Evolutionary conservation across 2,113 vertebrate species (phyloP), one percentile per base, ranked within the genome.

Genomic region (Tonatia bakeri): DNA sequence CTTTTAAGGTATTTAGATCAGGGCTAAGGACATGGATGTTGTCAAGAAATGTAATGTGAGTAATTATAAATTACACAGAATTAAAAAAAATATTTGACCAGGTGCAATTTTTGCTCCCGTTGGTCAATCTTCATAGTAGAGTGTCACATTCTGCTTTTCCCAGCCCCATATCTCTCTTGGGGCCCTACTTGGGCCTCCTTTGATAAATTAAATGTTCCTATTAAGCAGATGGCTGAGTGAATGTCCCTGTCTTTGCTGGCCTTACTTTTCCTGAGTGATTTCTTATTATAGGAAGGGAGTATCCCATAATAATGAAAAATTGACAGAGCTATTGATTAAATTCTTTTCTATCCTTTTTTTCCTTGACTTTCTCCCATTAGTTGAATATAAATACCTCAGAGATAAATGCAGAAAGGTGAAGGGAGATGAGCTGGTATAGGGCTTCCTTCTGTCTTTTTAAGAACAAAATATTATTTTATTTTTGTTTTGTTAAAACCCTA

Each of bases 261-360:
- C 87, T 91, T 89, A 84, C 93, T 97, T 97, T 97, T 96, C 80
- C 85, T 97, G 97, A 98, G 87, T 97, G 97, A 97, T 97, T 98
- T 98, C 97, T 96, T 97, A 92, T 91, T 96, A 95, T 95, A 98
- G 96, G 96, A 97, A 98, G 97, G 94, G 96, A 97, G 92, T 95
- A 97, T 95, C 95, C 94, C 96, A 98, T 98, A 97, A 97, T 92
- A 97, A 97, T 98, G 96, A 98, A 97, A 96, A 97, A 97, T 97
- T 96, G 97, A 91, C 94, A 77, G 26, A 56, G 75, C 70, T 96
- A 97, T 98, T 97, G 97, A 98, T 98, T 97, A 93, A 96, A 97
- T 94, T 89, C 67, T 59, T 95, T 70, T 85, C 73, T 79, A 88
- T 65, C 91, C 92, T 72, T 40, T 96, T 22, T 96, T 96, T 65